phyloP scores from a whole-genome alignment of 2,113 vertebrate genomes.

The Toxotes jaculatrix region DNA sequence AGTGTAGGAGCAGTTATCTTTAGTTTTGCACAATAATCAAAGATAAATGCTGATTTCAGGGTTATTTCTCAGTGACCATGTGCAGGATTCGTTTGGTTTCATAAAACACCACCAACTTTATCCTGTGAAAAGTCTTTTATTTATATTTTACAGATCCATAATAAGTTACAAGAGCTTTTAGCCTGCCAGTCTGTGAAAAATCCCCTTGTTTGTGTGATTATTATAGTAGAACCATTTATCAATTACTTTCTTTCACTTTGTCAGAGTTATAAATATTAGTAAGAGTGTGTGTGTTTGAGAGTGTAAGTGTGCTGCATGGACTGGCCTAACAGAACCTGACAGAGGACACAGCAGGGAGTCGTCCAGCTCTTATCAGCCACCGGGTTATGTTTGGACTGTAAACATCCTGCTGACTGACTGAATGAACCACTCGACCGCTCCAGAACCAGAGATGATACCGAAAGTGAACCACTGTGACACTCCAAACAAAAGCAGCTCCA shows the following conservation, averaged over 20 bases:
- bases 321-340: conserved; percentile 59
- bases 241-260: neutral
- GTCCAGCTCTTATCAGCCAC: conserved; percentile 59
- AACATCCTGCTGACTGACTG: conserved; percentile 64
- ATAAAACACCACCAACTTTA: neutral
- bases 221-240: neutral
- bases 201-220: neutral
- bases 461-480: conserved; percentile 21
- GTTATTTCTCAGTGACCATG: neutral
- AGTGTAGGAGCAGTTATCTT: neutral
- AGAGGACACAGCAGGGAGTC: conserved; percentile 55
- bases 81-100: neutral
- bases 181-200: neutral
- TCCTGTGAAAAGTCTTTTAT: neutral
- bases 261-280: neutral
- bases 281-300: neutral
- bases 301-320: conserved; percentile 1
- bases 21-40: neutral
- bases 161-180: neutral
- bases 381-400: conserved; percentile 70
- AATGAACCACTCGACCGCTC: conserved; percentile 26
- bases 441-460: conserved; percentile 32
- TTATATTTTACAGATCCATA: neutral
- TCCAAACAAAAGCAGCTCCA: conserved; percentile 22
- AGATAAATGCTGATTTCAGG: neutral